These are phyloP conservation scores for Meloidogyne hapla DNA, from an alignment of 1,140 invertebrate species.

Conservation along the genomic window DNA sequence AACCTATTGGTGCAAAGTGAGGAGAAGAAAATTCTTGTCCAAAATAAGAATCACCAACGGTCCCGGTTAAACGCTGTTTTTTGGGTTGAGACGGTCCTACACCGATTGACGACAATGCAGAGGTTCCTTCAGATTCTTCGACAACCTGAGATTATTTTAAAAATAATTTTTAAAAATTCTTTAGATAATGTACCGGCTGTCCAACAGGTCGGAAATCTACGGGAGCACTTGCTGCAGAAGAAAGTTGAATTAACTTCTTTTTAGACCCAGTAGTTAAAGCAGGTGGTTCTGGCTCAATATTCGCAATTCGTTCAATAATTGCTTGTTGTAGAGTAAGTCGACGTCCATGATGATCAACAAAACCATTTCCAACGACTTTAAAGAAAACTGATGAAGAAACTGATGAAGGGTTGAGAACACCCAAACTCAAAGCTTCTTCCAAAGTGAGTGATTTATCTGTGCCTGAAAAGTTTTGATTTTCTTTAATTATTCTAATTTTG, in stretches of 20 bases:
- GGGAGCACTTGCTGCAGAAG: conserved; percentile 56
- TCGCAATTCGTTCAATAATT: conserved; percentile 74
- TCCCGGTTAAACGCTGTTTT: background rate
- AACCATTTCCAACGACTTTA: conserved; percentile 76
- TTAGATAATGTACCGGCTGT: conserved; percentile 35
- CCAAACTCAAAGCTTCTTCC: conserved; percentile 75
- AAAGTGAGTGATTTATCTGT: conserved; percentile 71
- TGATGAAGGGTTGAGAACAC: conserved; percentile 74
- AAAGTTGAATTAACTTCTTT: conserved; percentile 63
- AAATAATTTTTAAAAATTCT: background rate
- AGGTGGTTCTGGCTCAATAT: conserved; percentile 62
- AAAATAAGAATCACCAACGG: background rate
- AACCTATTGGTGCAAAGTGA: background rate
- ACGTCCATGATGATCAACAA: conserved; percentile 76
- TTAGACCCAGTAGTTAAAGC: conserved; percentile 28
- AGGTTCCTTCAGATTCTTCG: conserved; percentile 53
- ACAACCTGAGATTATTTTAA: conserved; percentile 32
- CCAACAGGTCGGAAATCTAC: conserved; percentile 66
- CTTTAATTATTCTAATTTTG: conserved; percentile 42
- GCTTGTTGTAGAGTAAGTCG: conserved; percentile 79
- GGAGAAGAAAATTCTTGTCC: background rate
- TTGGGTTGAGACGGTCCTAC: background rate
- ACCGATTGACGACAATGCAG: background rate
- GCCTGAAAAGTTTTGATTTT: conserved; percentile 56
- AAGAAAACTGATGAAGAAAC: conserved; percentile 81